These are phyloP conservation scores for Darevskia nairensis DNA, from an alignment of 2,797 vertebrate genomes.

Conservation along the genomic window DNA sequence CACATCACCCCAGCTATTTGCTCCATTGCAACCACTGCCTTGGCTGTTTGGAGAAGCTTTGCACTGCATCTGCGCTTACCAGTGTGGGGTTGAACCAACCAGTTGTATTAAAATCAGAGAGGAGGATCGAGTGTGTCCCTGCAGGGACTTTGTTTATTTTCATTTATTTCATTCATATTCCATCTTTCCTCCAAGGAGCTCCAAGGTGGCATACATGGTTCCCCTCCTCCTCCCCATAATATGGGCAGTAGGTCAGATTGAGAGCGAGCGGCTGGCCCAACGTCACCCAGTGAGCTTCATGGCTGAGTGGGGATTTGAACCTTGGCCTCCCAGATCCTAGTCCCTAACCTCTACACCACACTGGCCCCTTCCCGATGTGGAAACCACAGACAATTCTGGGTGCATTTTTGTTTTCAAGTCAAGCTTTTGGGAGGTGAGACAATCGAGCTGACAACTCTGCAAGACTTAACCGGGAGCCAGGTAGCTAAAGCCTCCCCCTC, in stretches of 20 bases:
- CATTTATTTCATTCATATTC: too few relatives aligned
- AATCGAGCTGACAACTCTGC: conserved; percentile 41
- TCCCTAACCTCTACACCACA: too few relatives aligned
- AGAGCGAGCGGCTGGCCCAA: too few relatives aligned
- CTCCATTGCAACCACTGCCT: background rate
- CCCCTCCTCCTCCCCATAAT: too few relatives aligned
- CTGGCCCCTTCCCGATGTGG: background rate
- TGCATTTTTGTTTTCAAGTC: background rate
- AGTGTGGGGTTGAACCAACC: too few relatives aligned
- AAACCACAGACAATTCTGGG: background rate
- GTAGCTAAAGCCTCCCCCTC: conserved; percentile 32
- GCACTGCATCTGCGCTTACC: too few relatives aligned
- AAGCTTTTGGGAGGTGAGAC: background rate
- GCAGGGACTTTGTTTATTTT: background rate
- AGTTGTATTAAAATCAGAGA: background rate
- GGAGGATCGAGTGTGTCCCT: background rate
- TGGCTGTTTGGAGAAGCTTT: background rate
- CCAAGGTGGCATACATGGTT: too few relatives aligned
- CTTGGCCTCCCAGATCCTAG: too few relatives aligned
- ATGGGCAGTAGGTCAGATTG: too few relatives aligned
- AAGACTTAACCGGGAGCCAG: background rate
- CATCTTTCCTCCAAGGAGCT: too few relatives aligned
- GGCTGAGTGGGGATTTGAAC: too few relatives aligned
- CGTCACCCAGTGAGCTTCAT: too few relatives aligned
- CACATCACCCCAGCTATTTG: background rate